A percentile compares a stretch with the other conserved stretches of the same genome.
phyloP scores from a whole-genome alignment of 2,113 vertebrate genomes.

The Progne subis region DNA sequence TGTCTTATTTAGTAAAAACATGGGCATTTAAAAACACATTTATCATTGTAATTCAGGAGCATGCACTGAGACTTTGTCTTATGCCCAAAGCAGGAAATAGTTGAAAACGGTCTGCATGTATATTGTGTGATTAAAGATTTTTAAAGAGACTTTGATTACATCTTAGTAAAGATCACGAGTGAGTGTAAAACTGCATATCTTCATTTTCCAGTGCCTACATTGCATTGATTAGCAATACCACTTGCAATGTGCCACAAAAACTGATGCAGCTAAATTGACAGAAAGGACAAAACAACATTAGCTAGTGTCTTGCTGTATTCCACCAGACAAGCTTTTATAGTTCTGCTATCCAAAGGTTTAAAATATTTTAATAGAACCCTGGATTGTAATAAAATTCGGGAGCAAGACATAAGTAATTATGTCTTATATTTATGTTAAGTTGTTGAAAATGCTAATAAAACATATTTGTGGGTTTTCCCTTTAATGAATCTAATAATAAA shows the following conservation, averaged over 20 bases:
- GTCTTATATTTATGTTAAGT: slow-evolving; percentile 41
- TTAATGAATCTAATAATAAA: slow-evolving; percentile 42
- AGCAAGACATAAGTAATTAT: slow-evolving; percentile 39
- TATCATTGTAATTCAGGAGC: neutral
- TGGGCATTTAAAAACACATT: neutral
- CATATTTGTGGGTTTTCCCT: slow-evolving; percentile 38
- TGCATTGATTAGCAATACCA: slow-evolving; percentile 52
- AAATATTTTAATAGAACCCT: slow-evolving; percentile 5
- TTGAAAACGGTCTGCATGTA: neutral
- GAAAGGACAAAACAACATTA: neutral
- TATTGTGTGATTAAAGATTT: slow-evolving; percentile 44
- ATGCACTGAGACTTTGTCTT: neutral
- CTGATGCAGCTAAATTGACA: slow-evolving; percentile 7
- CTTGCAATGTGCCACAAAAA: slow-evolving; percentile 10
- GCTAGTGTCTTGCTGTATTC: neutral
- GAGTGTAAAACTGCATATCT: slow-evolving; percentile 23
- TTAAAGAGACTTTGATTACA: slow-evolving; percentile 45
- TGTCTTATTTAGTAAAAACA: neutral
- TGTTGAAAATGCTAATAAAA: slow-evolving; percentile 54
- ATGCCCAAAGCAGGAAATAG: neutral
- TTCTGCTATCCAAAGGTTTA: neutral
- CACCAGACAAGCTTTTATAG: neutral
- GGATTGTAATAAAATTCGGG: slow-evolving; percentile 41
- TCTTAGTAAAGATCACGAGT: neutral
- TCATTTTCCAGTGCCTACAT: slow-evolving; percentile 36